Conservation (phyloP, 2,888 invertebrate genomes). For the Teleogryllus oceanicus region DNA sequence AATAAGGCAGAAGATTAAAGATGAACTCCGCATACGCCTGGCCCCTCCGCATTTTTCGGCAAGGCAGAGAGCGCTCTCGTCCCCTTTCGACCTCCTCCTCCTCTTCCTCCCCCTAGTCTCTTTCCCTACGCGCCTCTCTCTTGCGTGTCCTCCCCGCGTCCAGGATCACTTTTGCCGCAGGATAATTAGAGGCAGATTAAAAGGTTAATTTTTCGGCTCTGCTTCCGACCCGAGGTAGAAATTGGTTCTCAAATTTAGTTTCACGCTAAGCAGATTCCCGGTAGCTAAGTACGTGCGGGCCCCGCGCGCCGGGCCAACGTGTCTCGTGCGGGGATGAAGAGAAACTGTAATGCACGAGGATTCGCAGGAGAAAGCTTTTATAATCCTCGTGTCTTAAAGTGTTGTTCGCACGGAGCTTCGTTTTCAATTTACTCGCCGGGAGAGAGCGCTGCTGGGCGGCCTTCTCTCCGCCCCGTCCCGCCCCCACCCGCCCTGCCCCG, state of each 20-base stretch:
- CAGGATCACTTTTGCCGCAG: not conserved
- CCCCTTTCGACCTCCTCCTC: not conserved
- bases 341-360: constrained; percentile 6
- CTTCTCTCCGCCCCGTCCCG: not conserved
- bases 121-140: not conserved
- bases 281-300: not conserved
- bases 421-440: not conserved
- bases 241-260: constrained; percentile 18
- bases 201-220: constrained; percentile 7
- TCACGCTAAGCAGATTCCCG: constrained; percentile 1
- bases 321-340: not conserved
- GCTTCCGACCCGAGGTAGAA: constrained; percentile 6
- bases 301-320: not conserved
- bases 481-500: not conserved
- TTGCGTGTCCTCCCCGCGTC: not conserved
- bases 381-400: constrained; percentile 1
- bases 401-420: constrained; percentile 2
- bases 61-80: not conserved
- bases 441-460: too few species aligned
- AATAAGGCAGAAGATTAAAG: not conserved
- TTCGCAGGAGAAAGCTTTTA: constrained; percentile 5
- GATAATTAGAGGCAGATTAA: not conserved
- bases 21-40: not conserved
- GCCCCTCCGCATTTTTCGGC: too few species aligned
- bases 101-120: not conserved